These are phyloP conservation scores for Leptinotarsa lineolata DNA, from an alignment of 1,140 invertebrate genomes.

Conservation along the genomic window DNA sequence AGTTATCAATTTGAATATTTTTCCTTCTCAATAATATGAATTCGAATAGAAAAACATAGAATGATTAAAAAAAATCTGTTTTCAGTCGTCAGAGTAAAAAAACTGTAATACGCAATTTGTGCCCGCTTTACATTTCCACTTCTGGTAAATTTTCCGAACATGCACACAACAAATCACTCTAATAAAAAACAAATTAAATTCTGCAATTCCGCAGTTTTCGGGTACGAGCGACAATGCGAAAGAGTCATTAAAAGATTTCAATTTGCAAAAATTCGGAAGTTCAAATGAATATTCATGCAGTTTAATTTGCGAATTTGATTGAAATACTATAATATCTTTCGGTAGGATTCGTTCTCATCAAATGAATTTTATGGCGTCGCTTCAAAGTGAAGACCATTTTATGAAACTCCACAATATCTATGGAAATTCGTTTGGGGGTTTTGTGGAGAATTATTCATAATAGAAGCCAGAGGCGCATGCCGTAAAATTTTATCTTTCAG, in stretches of 20 bases:
- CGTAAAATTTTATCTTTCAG: neutral
- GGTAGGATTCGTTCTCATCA: neutral
- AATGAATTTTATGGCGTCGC: conserved; percentile 12
- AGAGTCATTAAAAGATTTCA: conserved; percentile 19
- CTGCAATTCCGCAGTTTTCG: conserved; percentile 12
- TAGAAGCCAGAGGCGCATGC: neutral
- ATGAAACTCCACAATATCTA: conserved; percentile 6
- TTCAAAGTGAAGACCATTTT: conserved; percentile 3
- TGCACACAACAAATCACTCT: conserved; percentile 31
- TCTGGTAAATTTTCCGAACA: conserved; percentile 16
- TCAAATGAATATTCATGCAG: conserved; percentile 14
- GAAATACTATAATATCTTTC: conserved; percentile 10
- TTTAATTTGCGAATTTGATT: conserved; percentile 12
- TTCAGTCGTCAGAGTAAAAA: no score
- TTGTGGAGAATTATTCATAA: neutral
- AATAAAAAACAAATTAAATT: conserved; percentile 24
- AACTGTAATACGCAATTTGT: no score
- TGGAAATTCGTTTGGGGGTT: conserved; percentile 8
- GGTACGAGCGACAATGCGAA: neutral
- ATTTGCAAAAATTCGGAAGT: conserved; percentile 7
- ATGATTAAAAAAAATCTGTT: no score
- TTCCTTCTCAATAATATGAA: no score
- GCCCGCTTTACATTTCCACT: neutral
- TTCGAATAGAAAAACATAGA: no score
- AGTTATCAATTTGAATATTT: no score